Evolutionary conservation across 2,113 vertebrate species (phyloP).

Genomic region (Sander lucioperca): DNA sequence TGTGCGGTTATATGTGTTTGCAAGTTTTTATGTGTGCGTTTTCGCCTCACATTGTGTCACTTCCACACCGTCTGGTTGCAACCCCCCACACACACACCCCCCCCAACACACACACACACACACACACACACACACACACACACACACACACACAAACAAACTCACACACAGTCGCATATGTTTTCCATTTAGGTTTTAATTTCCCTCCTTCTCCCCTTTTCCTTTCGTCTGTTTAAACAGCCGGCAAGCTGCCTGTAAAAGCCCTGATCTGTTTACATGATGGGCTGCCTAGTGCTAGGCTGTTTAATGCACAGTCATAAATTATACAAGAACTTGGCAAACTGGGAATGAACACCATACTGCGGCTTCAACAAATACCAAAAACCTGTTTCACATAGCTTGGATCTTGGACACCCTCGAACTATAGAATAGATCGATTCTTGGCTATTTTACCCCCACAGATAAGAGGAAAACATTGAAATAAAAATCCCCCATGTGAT

Average conservation of each 20-base stretch:
- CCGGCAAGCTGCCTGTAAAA: constrained; percentile 79
- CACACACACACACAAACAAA: constrained; percentile 33
- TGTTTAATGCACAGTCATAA: constrained; percentile 80
- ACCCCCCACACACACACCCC: constrained; percentile 7
- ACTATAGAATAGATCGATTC: constrained; percentile 42
- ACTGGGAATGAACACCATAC: constrained; percentile 70
- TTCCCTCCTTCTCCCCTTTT: constrained; percentile 74
- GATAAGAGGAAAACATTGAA: constrained; percentile 13
- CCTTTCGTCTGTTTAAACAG: constrained; percentile 81
- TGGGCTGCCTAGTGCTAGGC: constrained; percentile 78
- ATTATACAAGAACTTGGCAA: constrained; percentile 78
- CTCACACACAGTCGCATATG: constrained; percentile 61
- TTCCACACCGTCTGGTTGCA: constrained; percentile 69
- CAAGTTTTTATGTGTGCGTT: constrained; percentile 66
- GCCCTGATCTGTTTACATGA: constrained; percentile 82
- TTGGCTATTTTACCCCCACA: constrained; percentile 1
- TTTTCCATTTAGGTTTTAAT: constrained; percentile 80
- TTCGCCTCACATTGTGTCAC: constrained; percentile 78
- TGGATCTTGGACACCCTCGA: constrained; percentile 43
- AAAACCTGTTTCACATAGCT: constrained; percentile 69
- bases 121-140: constrained; percentile 30
- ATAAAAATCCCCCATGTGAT: constrained; percentile 10
- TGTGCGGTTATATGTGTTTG: constrained; percentile 62
- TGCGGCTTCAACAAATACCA: constrained; percentile 67
- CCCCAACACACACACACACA: constrained; percentile 2